Evolutionary conservation across 1,140 invertebrate species (phyloP), one percentile per base, ranked within the genome.

Genomic region (Drosophila burlai): DNA sequence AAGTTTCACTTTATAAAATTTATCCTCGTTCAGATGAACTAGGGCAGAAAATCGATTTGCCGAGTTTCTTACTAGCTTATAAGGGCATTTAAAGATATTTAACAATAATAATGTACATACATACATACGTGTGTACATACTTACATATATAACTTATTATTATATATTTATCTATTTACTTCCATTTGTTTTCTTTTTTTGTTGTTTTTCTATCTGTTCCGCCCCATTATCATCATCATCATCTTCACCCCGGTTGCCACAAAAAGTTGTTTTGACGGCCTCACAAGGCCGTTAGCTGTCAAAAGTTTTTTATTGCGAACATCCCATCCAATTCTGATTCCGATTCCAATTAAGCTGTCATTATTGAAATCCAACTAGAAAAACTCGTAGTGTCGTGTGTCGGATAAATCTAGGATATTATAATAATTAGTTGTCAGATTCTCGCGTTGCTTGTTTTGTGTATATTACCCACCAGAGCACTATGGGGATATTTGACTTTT

Each of bases 201-300:
- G n/a, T 45, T 38, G 6, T 36, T 60, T 38, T 31, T 38, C 42
- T 50, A 45, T 24, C 45, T 36, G 24, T 45, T 26, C 4, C 16
- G 11, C 42, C 31, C 11, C 11, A 55, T 57, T 24, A 50, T 18
- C 16, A 29, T 13, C 60, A 16, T 21, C 16, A 15, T n/a, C 60
- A 2, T 24, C 24, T 24, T 24, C 2, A 24, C 9, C 34, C n/a
- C 50, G 9, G n/a, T 31, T 26, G 31, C 26, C 21, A 29, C 31
- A 60, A 73, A 60, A 73, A 72, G 54, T 72, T 61, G 69, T 72
- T 72, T 60, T 72, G 67, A 72, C 67, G 67, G 69, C 24, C 31
- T 38, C 45, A 8, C 68, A 49, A 68, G 50, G 63, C 68, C 43
- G 49, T 40, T 29, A 18, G 67, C 69, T 73, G 69, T 73, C 69